A percentile compares a stretch with the other conserved stretches of the same genome.
phyloP scores from a whole-genome alignment of 2,797 vertebrate species.

The Cynopterus sphinx region DNA sequence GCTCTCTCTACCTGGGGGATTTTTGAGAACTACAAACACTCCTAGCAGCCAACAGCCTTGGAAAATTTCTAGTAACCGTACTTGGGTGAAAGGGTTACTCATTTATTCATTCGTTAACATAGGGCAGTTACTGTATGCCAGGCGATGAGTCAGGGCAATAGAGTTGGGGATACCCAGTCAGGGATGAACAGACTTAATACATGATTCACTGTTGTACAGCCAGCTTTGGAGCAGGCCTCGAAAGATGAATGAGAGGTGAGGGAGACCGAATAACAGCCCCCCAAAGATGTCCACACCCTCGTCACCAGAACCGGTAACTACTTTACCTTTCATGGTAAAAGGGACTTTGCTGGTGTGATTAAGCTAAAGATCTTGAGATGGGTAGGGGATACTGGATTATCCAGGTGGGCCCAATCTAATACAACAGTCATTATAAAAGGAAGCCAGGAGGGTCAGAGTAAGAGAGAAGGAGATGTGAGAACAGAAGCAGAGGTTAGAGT shows the following conservation, averaged over 20 bases:
- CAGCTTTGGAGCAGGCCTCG: neutral
- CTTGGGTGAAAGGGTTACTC: conserved; percentile 44
- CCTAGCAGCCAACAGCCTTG: neutral
- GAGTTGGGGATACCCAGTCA: neutral
- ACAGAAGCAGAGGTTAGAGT: neutral
- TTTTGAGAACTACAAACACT: neutral
- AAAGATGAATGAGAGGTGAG: neutral
- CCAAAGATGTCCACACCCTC: neutral
- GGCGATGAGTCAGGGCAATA: conserved; percentile 48
- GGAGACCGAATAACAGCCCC: neutral
- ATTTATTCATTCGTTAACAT: conserved; percentile 39
- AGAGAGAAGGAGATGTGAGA: neutral
- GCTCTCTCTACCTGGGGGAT: neutral
- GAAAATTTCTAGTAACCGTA: conserved; percentile 18
- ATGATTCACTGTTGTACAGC: neutral
- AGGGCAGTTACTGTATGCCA: conserved; percentile 31
- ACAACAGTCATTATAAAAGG: neutral
- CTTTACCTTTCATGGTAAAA: neutral
- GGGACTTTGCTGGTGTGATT: neutral
- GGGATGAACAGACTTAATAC: conserved; percentile 10
- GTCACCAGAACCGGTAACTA: neutral
- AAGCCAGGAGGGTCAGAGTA: neutral
- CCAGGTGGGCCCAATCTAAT: neutral
- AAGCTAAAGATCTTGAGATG: neutral
- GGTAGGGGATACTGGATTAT: neutral